Evolutionary conservation across 2,113 vertebrate species (phyloP), one percentile per base, ranked within the genome.

Genomic region (Anoplopoma fimbria): DNA sequence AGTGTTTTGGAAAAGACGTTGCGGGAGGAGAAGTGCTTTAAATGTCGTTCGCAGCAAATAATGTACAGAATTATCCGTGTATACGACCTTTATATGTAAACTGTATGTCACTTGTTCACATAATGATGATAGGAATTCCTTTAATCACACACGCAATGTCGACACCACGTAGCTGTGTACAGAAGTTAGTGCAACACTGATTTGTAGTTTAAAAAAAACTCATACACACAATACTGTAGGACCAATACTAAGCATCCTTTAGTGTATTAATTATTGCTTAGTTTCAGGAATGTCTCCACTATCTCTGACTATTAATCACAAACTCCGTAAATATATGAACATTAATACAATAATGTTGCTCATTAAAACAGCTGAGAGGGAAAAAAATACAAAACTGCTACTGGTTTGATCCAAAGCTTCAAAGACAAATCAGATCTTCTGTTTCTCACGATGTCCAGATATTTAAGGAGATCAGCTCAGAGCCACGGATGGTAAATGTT

Each of bases 41-140:
- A 81, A 45, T 88, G 72, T 89, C 10, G 63, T 88, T 78, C 13
- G 68, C 84, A 83, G 87, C 91, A 88, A 91, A 88, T 91, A 90
- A 89, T 93, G 85, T 90, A 90, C 76, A 86, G 80, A 79, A 47
- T 38, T 64, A 31, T 77, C 57, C 13, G 7, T n/a, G 13, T 82
- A 31, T 87, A 19, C 49, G 19, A 76, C 61, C 75, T 83, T 83
- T 82, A 64, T 77, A 63, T 82, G 78, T 91, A 60, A 34, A 71
- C 38, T 55, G 75, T 89, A 21, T 47, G 45, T 45, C 42, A 45
- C 42, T 17, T 17, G 74, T 75, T 58, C 65, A 33, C 61, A 15
- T 27, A 31, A 5, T 13, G n/a, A 81, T n/a, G 10, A 68, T 25
- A 27, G 42, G 55, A 74, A n/a, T 14, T 61, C 31, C 64, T 38